These are phyloP conservation scores for Hestina assimilis DNA, from an alignment of 1,140 invertebrate species.

Conservation along the genomic window DNA sequence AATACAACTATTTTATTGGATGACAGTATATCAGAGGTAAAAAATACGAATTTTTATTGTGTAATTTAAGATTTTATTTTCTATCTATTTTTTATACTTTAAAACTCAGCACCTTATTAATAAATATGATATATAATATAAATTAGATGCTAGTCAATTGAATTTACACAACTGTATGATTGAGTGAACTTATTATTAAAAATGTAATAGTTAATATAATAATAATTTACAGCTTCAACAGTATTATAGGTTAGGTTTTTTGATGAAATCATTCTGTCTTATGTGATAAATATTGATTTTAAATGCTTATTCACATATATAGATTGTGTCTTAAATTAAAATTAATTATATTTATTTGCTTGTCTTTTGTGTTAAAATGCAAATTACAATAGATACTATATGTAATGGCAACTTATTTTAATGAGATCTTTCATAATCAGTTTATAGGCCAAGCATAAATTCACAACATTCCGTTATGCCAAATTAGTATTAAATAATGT, in stretches of 20 bases:
- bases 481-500: conserved; percentile 57
- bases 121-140: conserved; percentile 33
- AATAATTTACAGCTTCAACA: conserved; percentile 59
- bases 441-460: conserved; percentile 42
- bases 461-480: conserved; percentile 68
- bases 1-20: too few species aligned
- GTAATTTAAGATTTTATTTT: neutral
- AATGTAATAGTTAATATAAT: too few species aligned
- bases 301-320: conserved; percentile 43
- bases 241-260: conserved; percentile 75
- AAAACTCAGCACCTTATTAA: conserved; percentile 29
- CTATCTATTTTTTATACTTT: conserved; percentile 11
- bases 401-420: neutral
- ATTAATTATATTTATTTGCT: conserved; percentile 6
- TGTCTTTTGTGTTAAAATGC: neutral
- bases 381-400: neutral
- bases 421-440: conserved; percentile 4
- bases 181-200: conserved; percentile 53
- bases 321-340: conserved; percentile 4
- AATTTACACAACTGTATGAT: conserved; percentile 58
- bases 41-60: neutral
- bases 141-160: conserved; percentile 74
- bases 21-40: neutral
- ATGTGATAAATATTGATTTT: conserved; percentile 57
- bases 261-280: conserved; percentile 59